A percentile compares a stretch with the other conserved stretches of the same genome.
phyloP scores from a whole-genome alignment of 2,888 invertebrate genomes.

The Scaptomyza reducta region DNA sequence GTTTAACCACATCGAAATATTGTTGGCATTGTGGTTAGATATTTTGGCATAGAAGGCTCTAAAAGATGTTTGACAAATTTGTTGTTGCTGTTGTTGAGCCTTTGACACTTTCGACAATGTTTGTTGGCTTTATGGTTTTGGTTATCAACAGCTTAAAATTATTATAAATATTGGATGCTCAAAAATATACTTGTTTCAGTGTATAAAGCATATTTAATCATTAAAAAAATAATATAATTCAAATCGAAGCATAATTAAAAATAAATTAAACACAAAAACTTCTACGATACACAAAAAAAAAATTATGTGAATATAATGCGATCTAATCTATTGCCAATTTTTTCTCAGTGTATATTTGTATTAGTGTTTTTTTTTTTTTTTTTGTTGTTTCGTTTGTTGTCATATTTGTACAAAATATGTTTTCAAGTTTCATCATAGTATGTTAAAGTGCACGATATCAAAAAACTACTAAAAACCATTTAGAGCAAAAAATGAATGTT shows the following conservation, averaged over 20 bases:
- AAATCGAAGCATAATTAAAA: constrained; percentile 24
- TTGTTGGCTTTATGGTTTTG: constrained; percentile 3
- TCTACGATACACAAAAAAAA: constrained; percentile 5
- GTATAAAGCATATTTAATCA: background rate
- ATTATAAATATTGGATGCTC: background rate
- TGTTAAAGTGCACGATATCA: constrained; percentile 54
- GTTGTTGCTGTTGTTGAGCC: constrained; percentile 8
- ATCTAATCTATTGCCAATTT: constrained; percentile 83
- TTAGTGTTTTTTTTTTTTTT: constrained; percentile 68
- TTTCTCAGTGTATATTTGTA: constrained; percentile 81
- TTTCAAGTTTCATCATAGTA: constrained; percentile 50
- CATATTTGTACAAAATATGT: constrained; percentile 61
- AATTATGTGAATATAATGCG: constrained; percentile 57
- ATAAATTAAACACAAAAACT: constrained; percentile 24
- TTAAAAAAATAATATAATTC: constrained; percentile 11
- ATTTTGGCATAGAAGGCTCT: constrained; percentile 16
- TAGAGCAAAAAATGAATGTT: constrained; percentile 45
- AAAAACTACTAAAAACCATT: constrained; percentile 62
- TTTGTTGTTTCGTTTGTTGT: constrained; percentile 54
- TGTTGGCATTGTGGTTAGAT: constrained; percentile 40
- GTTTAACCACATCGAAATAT: constrained; percentile 29
- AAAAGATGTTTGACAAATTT: constrained; percentile 8
- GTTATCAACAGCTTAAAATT: background rate
- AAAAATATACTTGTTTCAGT: background rate
- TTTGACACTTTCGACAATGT: constrained; percentile 28